Evolutionary conservation across 1,140 invertebrate species (phyloP), one percentile per base, ranked within the genome.

Genomic region (Bombus turneri): DNA sequence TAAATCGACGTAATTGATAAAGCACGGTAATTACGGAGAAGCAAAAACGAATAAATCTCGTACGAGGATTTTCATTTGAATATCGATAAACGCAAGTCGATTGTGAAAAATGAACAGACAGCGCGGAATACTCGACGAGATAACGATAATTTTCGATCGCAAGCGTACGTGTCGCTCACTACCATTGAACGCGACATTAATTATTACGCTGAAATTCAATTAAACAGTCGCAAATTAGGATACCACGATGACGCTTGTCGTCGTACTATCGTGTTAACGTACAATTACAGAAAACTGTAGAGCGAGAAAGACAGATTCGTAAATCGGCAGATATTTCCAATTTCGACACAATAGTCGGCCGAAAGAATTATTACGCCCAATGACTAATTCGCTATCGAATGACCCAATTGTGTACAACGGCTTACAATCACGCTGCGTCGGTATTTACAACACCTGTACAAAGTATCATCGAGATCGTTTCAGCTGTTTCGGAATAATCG

Each of bases 391-490:
- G 57, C 6, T 66, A 82, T 71, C 8, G 69, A 66, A 66, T 34
- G 80, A 82, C 57, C 80, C 39, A 82, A 74, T 73, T 82, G 80
- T 66, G n/a, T 53, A 47, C 39, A 53, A 43, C 81, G 31, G 80
- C 80, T 62, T 64, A 74, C 57, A 64, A 74, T 74, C 69, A 73
- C 43, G 72, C 34, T 69, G 31, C 31, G 64, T 25, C 34, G 3
- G 47, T 59, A 71, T 84, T 57, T 57, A n/a, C 28, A 71, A 72
- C 82, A 78, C 82, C 75, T 84, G 82, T 79, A 64, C 53, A 79
- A 84, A 84, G 83, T 68, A 34, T 78, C 75, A 15, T 34, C 9
- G 43, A 83, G 64, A 84, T 59, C 25, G 73, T n/a, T 83, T 69
- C 73, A 69, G 31, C 73, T 77, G 62, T 47, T 68, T 39, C 73